These are phyloP conservation scores for Ormyrus nitidulus DNA, from an alignment of 2,888 invertebrate species.

Conservation along the genomic window DNA sequence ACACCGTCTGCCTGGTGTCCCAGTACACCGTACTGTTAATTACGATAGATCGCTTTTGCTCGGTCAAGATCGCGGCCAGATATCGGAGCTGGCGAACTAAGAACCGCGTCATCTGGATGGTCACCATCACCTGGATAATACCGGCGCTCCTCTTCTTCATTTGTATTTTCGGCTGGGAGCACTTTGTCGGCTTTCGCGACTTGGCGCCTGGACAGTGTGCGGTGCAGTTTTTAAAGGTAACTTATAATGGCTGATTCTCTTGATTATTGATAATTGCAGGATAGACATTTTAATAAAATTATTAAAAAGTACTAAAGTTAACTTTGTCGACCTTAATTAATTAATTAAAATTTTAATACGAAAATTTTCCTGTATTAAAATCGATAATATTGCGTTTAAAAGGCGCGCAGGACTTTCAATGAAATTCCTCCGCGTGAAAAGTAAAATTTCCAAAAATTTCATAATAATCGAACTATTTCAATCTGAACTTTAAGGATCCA, in stretches of 20 bases:
- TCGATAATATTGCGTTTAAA: no score
- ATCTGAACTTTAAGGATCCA: slow-evolving; percentile 80
- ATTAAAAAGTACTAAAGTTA: no score
- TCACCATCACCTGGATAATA: slow-evolving; percentile 96
- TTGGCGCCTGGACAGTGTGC: slow-evolving; percentile 92
- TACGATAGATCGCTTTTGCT: slow-evolving; percentile 98
- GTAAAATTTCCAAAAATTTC: no score
- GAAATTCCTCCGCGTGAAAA: no score
- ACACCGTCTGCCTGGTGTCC: slow-evolving; percentile 98
- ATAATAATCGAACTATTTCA: no score
- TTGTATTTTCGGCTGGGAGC: slow-evolving; percentile 99
- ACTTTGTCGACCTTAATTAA: no score
- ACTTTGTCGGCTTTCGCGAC: slow-evolving; percentile 95
- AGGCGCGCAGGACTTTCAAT: no score
- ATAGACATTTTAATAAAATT: no score
- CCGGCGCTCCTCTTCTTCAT: slow-evolving; percentile 97
- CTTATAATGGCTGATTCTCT: not conserved
- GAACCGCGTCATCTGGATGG: slow-evolving; percentile 95
- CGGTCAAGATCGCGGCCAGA: slow-evolving; percentile 97
- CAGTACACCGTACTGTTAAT: slow-evolving; percentile 99
- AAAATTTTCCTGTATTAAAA: not conserved
- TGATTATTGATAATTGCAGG: not conserved
- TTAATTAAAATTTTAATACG: not conserved
- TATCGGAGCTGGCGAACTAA: slow-evolving; percentile 98
- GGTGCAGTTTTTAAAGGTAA: slow-evolving; percentile 93